Evolutionary conservation across 2,888 invertebrate species (phyloP).

Genomic region (Desoria tigrina): DNA sequence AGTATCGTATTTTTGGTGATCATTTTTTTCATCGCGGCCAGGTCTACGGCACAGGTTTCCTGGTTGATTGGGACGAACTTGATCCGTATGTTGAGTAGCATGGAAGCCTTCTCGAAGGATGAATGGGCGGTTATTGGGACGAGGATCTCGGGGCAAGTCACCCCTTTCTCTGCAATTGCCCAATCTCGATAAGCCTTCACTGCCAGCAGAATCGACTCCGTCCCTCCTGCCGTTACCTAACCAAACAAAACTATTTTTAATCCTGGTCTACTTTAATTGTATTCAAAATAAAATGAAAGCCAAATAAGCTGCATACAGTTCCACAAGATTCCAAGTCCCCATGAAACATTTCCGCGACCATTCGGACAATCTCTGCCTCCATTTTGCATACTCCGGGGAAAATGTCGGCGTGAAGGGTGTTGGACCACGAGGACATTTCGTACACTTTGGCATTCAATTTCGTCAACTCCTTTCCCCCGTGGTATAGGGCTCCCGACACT

Average conservation of each 20-base stretch:
- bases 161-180: slow-evolving; percentile 71
- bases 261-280: no score
- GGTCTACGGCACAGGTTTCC: slow-evolving; percentile 71
- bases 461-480: slow-evolving; percentile 69
- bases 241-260: no score
- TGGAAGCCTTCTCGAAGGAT: slow-evolving; percentile 93
- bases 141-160: slow-evolving; percentile 85
- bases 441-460: slow-evolving; percentile 79
- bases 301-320: slow-evolving; percentile 62
- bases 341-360: slow-evolving; percentile 80
- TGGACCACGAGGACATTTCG: slow-evolving; percentile 83
- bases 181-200: slow-evolving; percentile 93
- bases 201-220: slow-evolving; percentile 95
- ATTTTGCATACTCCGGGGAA: slow-evolving; percentile 95
- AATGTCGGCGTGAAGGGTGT: slow-evolving; percentile 93
- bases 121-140: slow-evolving; percentile 87
- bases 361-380: slow-evolving; percentile 89
- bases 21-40: slow-evolving; percentile 73
- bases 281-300: neutral
- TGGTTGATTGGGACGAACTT: slow-evolving; percentile 75
- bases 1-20: slow-evolving; percentile 85
- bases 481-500: slow-evolving; percentile 91
- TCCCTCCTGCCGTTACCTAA: slow-evolving; percentile 94
- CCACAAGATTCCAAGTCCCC: slow-evolving; percentile 79
- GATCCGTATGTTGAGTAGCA: slow-evolving; percentile 78